Base-by-base conservation (phyloP, 2,797 vertebrate species). In the Lithobates sylvaticus region DNA sequence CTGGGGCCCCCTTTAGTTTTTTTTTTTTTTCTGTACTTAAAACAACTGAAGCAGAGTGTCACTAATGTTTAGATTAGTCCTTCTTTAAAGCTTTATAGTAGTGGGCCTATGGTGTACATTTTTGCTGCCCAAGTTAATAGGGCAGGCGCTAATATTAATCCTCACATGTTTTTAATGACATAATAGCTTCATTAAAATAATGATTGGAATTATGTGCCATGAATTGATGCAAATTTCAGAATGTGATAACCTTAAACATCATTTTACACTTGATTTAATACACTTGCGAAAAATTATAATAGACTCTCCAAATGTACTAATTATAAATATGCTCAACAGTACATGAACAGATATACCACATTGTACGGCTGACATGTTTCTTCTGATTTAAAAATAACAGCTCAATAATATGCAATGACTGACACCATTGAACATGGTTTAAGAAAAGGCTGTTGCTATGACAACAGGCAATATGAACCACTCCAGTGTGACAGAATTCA, bases 401-500 rank as follows among this genome's bases (percentile, higher is more conserved):
- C 6, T 18, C 36, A 32, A 27, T 23, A 70, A n/a, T 42, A 39
- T 81, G 32, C 16, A 61, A 71, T 73, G 47, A 39, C 21, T 72
- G 77, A 69, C n/a, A 61, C 29, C 27, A 73, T 16, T 32, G 32
- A 64, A 36, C 23, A 81, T n/a, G 29, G 13, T 58, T 70, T 54
- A 58, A 36, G 23, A 58, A 82, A 42, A n/a, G 42, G 68, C 42
- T 74, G 21, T 78, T 78, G 42, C 54, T 68, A 36, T 78, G 54
- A 29, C 67, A 76, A 70, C 69, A 79, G 61, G 75, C 58, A 84
- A 61, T n/a, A 87, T 87, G 81, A 87, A 87, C 75, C 58, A 74
- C n/a, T 84, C 86, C 36, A 79, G 69, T 54, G 81, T 87, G 61
- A 83, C 86, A n/a, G 81, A 87, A 75, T 74, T 87, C 39, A 83